A percentile compares a stretch with the other conserved stretches of the same genome.
Evolutionary conservation across 2,888 invertebrate species (phyloP).

Genomic region (Agrochola macilenta): DNA sequence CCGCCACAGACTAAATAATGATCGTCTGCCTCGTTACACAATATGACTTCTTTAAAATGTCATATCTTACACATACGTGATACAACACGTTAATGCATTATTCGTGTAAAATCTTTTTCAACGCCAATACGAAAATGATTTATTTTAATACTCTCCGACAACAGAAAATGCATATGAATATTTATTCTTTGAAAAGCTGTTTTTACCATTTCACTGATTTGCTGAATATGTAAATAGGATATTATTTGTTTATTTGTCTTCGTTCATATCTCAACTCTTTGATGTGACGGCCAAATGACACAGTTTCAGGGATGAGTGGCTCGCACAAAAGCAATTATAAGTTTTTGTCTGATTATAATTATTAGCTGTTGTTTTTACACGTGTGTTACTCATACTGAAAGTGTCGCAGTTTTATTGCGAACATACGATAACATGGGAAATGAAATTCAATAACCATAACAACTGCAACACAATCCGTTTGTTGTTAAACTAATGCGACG

Average conservation of each 20-base stretch:
- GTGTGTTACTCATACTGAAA: background rate
- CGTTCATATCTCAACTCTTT: conserved; percentile 34
- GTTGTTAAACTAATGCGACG: conserved; percentile 66
- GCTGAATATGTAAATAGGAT: conserved; percentile 4
- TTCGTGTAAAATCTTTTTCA: conserved; percentile 79
- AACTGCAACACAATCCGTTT: conserved; percentile 43
- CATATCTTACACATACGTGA: conserved; percentile 62
- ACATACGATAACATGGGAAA: conserved; percentile 1
- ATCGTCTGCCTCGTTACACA: conserved; percentile 75
- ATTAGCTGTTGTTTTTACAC: background rate
- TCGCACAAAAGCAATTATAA: conserved; percentile 17
- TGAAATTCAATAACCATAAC: conserved; percentile 62
- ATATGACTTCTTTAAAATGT: conserved; percentile 70
- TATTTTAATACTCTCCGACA: conserved; percentile 66
- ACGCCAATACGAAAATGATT: conserved; percentile 80
- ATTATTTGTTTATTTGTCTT: no score
- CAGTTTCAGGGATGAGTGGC: conserved; percentile 13
- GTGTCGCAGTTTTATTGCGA: background rate
- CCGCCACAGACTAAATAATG: conserved; percentile 71
- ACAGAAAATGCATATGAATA: conserved; percentile 46
- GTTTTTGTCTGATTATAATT: background rate
- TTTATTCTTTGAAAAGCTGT: conserved; percentile 19
- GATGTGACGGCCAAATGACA: conserved; percentile 36
- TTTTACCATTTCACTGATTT: conserved; percentile 29
- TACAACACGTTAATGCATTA: conserved; percentile 82